These are phyloP conservation scores for Neodiprion lecontei DNA, from an alignment of 1,140 invertebrate genomes.

Conservation along the genomic window DNA sequence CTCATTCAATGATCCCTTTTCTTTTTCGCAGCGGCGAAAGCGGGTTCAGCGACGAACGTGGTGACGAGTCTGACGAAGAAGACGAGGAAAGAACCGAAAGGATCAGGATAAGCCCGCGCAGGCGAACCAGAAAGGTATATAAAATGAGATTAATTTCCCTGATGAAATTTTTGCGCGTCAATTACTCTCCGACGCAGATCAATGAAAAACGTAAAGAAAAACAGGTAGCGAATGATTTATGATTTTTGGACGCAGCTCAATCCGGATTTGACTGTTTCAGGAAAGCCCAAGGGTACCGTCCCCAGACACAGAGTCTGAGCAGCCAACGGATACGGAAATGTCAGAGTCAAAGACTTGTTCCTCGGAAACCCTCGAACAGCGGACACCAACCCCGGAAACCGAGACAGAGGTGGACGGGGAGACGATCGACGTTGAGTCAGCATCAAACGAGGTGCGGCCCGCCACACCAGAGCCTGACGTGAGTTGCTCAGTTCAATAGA, in stretches of 20 bases:
- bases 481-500: slow-evolving; percentile 12
- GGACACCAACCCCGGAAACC: slow-evolving; percentile 56
- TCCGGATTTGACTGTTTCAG: slow-evolving; percentile 36
- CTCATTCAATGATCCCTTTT: slow-evolving; percentile 8
- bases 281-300: slow-evolving; percentile 58
- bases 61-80: slow-evolving; percentile 69
- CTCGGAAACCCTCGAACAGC: slow-evolving; percentile 50
- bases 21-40: slow-evolving; percentile 72
- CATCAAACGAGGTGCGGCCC: slow-evolving; percentile 15
- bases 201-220: slow-evolving; percentile 33
- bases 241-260: slow-evolving; percentile 31
- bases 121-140: slow-evolving; percentile 52
- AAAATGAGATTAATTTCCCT: slow-evolving; percentile 10
- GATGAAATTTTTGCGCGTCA: slow-evolving; percentile 10
- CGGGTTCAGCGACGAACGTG: slow-evolving; percentile 77
- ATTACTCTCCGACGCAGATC: slow-evolving; percentile 44
- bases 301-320: slow-evolving; percentile 62
- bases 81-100: slow-evolving; percentile 59
- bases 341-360: slow-evolving; percentile 51
- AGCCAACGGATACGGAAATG: slow-evolving; percentile 56
- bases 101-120: slow-evolving; percentile 53
- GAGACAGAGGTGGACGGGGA: slow-evolving; percentile 51
- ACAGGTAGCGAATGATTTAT: slow-evolving; percentile 37
- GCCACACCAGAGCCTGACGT: slow-evolving; percentile 27
- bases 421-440: slow-evolving; percentile 24